Evolutionary conservation across 2,113 vertebrate genomes (phyloP).

Genomic region (Origma solitaria): DNA sequence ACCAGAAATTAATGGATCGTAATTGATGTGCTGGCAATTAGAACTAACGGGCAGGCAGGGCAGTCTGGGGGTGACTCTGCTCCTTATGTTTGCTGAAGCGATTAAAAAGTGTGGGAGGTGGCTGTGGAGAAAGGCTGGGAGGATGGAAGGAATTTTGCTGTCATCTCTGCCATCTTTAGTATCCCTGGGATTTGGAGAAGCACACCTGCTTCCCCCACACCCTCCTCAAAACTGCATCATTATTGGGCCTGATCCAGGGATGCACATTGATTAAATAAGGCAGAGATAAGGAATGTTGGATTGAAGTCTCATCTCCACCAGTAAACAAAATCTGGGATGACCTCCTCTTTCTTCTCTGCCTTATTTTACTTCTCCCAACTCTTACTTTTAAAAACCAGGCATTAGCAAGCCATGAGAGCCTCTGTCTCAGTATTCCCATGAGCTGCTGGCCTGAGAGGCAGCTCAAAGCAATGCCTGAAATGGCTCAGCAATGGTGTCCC

Average conservation of each 20-base stretch:
- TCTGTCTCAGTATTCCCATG: neutral
- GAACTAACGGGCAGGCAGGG: neutral
- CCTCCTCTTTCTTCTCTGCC: neutral
- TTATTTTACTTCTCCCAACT: neutral
- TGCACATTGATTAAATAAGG: neutral
- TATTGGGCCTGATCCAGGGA: neutral
- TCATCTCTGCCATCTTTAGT: conserved; percentile 1
- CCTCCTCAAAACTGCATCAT: neutral
- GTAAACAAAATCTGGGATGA: neutral
- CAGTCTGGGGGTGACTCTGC: neutral
- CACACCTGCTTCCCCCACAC: neutral
- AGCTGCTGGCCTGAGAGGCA: neutral
- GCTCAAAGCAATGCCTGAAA: neutral
- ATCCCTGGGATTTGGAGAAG: conserved; percentile 20
- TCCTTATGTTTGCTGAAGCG: neutral
- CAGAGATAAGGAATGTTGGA: neutral
- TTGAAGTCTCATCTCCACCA: neutral
- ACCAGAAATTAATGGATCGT: conserved; percentile 31
- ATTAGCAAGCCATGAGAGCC: neutral
- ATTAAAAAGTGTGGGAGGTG: neutral
- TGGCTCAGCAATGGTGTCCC: neutral
- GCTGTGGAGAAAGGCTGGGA: neutral
- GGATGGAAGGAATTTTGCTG: conserved; percentile 21
- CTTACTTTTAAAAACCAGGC: neutral
- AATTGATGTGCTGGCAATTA: conserved; percentile 47